Evolutionary conservation across 2,797 vertebrate species (phyloP).

Genomic region (Clarias laeviceps): DNA sequence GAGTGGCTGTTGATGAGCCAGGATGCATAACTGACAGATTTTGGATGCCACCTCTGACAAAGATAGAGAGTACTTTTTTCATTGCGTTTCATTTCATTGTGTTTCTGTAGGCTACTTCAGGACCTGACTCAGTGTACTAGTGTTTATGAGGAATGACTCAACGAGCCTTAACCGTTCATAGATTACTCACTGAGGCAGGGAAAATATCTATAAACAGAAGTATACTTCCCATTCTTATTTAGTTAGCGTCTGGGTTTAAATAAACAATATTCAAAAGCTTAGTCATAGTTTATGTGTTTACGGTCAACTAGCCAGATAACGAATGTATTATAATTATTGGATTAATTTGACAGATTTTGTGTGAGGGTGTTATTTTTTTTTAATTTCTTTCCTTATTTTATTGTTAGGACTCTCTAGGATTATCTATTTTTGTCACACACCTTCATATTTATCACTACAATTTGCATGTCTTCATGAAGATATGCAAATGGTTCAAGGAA

Average conservation of each 20-base stretch:
- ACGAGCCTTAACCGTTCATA: constrained; percentile 19
- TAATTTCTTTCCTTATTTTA: not conserved
- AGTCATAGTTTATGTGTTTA: constrained; percentile 33
- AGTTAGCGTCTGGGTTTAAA: constrained; percentile 26
- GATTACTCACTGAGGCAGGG: constrained; percentile 31
- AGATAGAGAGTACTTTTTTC: constrained; percentile 29
- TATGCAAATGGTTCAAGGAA: not conserved
- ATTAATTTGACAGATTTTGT: not conserved
- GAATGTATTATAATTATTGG: constrained; percentile 16
- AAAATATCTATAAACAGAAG: constrained; percentile 33
- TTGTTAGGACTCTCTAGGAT: not conserved
- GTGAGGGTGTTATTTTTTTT: not conserved
- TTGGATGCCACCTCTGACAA: constrained; percentile 47
- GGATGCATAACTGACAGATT: constrained; percentile 32
- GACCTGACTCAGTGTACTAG: constrained; percentile 38
- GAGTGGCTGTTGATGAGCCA: constrained; percentile 46
- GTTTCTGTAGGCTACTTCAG: constrained; percentile 24
- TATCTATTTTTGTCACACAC: not conserved
- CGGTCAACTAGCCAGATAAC: constrained; percentile 4
- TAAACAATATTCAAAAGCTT: constrained; percentile 23
- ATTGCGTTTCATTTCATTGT: constrained; percentile 27
- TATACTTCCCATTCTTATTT: constrained; percentile 24
- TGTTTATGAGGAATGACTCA: constrained; percentile 41
- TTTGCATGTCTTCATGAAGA: not conserved
- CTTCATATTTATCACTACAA: not conserved